Evolutionary conservation across 1,140 invertebrate species (phyloP).

Genomic region (Dysdera silvatica): DNA sequence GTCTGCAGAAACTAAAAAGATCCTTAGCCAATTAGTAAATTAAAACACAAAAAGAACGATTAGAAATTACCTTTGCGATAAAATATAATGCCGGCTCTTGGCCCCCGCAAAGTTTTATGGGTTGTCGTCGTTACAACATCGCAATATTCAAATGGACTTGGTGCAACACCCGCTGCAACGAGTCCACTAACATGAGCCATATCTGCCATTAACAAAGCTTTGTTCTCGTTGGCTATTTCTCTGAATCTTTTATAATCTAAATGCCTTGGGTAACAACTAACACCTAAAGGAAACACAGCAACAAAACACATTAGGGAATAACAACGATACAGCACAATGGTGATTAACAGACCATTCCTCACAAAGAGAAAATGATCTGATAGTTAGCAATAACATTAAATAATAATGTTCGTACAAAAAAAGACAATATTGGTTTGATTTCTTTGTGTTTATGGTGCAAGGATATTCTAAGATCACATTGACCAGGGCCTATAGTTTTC

Average conservation of each 20-base stretch:
- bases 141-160: slow-evolving; percentile 56
- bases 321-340: too few relatives aligned
- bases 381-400: not conserved
- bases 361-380: not conserved
- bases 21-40: not conserved
- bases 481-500: too few relatives aligned
- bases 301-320: too few relatives aligned
- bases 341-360: not conserved
- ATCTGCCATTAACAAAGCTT: slow-evolving; percentile 56
- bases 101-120: slow-evolving; percentile 56
- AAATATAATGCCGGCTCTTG: slow-evolving; percentile 53
- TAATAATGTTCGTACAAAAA: not conserved
- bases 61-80: slow-evolving; percentile 49
- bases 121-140: slow-evolving; percentile 60
- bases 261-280: slow-evolving; percentile 58
- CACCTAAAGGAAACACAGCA: slow-evolving; percentile 39
- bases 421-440: not conserved
- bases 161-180: slow-evolving; percentile 54
- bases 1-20: not conserved
- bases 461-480: too few relatives aligned
- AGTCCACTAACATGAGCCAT: slow-evolving; percentile 63
- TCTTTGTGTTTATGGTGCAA: too few relatives aligned
- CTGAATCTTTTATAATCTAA: slow-evolving; percentile 59
- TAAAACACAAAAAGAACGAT: slow-evolving; percentile 5
- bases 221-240: slow-evolving; percentile 54